A percentile compares a stretch with the other conserved stretches of the same genome.
These are phyloP conservation scores for Pituophis catenifer DNA, from an alignment of 2,113 vertebrate genomes.

Conservation along the genomic window DNA sequence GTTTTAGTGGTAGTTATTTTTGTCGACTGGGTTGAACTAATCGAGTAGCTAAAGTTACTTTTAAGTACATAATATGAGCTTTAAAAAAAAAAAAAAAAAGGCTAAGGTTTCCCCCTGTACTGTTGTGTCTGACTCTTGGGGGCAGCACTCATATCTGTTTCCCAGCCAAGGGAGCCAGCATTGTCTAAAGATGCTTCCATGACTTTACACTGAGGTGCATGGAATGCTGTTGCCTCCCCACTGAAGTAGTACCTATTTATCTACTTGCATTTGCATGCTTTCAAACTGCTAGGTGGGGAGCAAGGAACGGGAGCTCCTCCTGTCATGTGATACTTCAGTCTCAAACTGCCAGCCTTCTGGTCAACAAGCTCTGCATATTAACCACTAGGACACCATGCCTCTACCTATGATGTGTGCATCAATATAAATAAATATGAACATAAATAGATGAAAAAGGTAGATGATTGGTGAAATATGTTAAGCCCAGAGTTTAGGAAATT, in stretches of 20 bases:
- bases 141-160: neutral
- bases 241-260: neutral
- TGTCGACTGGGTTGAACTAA: slow-evolving; percentile 34
- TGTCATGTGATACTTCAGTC: neutral
- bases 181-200: neutral
- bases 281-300: too few relatives aligned
- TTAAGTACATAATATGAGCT: neutral
- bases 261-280: neutral
- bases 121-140: neutral
- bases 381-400: neutral
- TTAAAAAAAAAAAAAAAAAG: neutral
- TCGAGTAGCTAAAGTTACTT: slow-evolving; percentile 13
- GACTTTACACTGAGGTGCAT: fast-evolving
- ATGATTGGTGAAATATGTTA: neutral
- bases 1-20: neutral
- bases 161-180: neutral
- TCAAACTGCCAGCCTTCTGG: too few relatives aligned
- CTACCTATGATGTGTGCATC: neutral
- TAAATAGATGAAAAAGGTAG: neutral
- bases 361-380: neutral
- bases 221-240: neutral
- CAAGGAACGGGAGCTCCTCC: neutral
- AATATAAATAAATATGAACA: neutral
- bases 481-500: neutral
- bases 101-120: neutral